phyloP scores from a whole-genome alignment of 2,113 vertebrate species.

The Antennarius striatus region DNA sequence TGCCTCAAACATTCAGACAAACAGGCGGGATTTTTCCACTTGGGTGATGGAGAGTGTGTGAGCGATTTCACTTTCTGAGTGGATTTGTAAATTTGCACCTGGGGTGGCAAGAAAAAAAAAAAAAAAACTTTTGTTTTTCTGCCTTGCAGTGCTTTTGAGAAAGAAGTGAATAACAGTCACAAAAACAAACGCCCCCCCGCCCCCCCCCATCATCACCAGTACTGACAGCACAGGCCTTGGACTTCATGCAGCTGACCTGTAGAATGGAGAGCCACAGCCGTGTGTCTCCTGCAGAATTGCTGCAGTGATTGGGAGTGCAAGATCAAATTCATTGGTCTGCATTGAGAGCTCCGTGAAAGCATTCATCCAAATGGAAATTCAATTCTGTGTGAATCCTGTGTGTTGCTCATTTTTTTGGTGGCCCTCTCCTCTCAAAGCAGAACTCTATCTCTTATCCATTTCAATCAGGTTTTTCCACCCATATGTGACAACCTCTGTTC shows the following conservation, averaged over 20 bases:
- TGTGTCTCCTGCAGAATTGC: constrained; percentile 57
- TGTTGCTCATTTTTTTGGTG: constrained; percentile 48
- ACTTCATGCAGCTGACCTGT: constrained; percentile 51
- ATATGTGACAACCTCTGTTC: constrained; percentile 59
- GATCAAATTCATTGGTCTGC: constrained; percentile 50
- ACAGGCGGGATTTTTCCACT: constrained; percentile 2
- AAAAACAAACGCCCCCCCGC: neutral
- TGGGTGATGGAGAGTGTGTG: constrained; percentile 31
- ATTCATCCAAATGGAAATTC: constrained; percentile 56
- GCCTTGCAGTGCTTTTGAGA: constrained; percentile 32
- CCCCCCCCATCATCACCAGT: neutral
- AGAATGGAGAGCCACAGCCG: constrained; percentile 37
- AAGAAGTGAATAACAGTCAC: constrained; percentile 22
- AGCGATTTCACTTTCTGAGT: constrained; percentile 39
- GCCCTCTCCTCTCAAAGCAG: constrained; percentile 16
- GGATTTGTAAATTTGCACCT: constrained; percentile 42
- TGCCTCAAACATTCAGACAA: constrained; percentile 59
- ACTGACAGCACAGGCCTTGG: constrained; percentile 21
- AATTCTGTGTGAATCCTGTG: constrained; percentile 32
- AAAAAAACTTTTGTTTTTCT: constrained; percentile 61
- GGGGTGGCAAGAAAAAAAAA: constrained; percentile 34
- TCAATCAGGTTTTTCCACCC: constrained; percentile 58
- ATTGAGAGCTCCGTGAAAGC: constrained; percentile 27
- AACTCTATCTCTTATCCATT: constrained; percentile 58
- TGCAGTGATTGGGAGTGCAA: constrained; percentile 62